Evolutionary conservation across 30 jellyfish, hydroid and myxozoan species (phyloP), one percentile per base, ranked within the genome.

Genomic region (Mastigias papua): DNA sequence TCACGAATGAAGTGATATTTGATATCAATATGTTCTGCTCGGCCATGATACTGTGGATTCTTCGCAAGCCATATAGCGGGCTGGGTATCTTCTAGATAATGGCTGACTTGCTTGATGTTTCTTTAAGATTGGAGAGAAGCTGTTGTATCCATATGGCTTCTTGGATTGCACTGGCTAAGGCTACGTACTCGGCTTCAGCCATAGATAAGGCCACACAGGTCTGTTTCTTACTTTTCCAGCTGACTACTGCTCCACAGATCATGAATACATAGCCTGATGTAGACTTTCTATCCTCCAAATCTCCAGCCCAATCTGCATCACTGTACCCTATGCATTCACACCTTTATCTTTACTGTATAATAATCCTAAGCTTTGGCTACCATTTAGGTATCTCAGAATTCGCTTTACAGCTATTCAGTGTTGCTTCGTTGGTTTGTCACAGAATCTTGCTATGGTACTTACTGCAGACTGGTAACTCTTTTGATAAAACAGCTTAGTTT

Each of bases 261-360:
- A 20, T 50, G 69, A 76, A 87, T 25, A 65, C 29, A 66, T 72
- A 87, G n/a, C 91, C 95, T 22, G 89, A 84, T 8, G 89, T 84
- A 19, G 80, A 69, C 60, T 50, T 84, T 2, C 91, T 30, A 16
- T 51, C 86, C 25, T 67, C 73, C 13, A 26, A n/a, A 57, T 89
- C 95, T 0, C 97, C 97, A 7, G 94, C 97, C 91, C 91, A 89
- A 58, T 89, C 97, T 0, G 97, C 93, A 75, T 80, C 97, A n/a
- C 85, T 32, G 62, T 1, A 89, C 5, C 86, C 95, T 0, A 31
- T 46, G 33, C 69, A 15, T 35, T 65, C 35, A 13, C 33, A 8
- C 42, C 60, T 19, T 37, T 57, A 16, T 42, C 20, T 1, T 16
- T 60, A 54, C 11, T 11, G 69, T 77, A 87, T 11, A 31, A 15